Evolutionary conservation across 2,888 invertebrate species (phyloP).

Genomic region (Tyria jacobaeae): DNA sequence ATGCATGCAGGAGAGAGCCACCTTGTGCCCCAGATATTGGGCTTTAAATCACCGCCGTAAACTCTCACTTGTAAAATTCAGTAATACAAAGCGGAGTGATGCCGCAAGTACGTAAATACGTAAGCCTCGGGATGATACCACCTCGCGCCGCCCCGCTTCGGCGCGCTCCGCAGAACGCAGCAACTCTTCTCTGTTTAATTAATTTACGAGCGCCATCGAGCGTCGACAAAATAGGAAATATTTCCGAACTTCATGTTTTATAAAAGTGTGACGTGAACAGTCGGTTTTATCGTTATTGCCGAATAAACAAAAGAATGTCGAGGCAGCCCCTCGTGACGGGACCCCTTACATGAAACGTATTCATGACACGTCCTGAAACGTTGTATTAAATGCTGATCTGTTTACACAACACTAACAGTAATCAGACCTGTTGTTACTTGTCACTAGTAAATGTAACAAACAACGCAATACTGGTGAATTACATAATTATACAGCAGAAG

Average conservation of each 20-base stretch:
- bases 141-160: constrained; percentile 2
- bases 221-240: constrained; percentile 44
- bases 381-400: constrained; percentile 5
- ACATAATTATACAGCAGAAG: background rate
- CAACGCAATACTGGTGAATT: background rate
- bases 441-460: background rate
- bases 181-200: constrained; percentile 38
- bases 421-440: background rate
- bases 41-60: constrained; percentile 56
- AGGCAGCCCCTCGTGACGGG: background rate
- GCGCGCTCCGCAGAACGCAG: constrained; percentile 1
- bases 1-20: constrained; percentile 51
- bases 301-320: background rate
- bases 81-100: constrained; percentile 25
- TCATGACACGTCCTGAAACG: background rate
- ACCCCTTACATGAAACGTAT: background rate
- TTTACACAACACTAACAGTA: background rate
- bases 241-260: constrained; percentile 52
- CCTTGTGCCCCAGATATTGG: constrained; percentile 51
- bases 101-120: constrained; percentile 16
- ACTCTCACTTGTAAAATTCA: constrained; percentile 47
- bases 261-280: constrained; percentile 33
- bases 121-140: too few relatives aligned
- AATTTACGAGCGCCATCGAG: constrained; percentile 46
- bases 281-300: constrained; percentile 42